These are phyloP conservation scores for Aurelia aurita complex sp. Pacific DNA, from an alignment of 30 jellyfish, hydroid and myxozoan species.

Conservation along the genomic window DNA sequence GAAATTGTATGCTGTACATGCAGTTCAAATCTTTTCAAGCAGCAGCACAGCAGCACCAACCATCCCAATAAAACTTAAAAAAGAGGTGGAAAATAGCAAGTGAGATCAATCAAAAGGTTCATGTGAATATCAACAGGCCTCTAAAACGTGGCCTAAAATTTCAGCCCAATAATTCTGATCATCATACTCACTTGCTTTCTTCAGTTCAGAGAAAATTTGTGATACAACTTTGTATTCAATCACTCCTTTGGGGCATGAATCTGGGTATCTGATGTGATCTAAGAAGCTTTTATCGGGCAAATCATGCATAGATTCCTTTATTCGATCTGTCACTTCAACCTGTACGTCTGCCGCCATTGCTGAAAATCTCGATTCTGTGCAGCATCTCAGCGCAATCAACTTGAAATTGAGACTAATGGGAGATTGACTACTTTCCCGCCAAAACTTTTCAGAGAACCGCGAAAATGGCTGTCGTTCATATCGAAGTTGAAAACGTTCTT, in stretches of 20 bases:
- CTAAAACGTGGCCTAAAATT: too few species aligned
- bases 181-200: slow-evolving; percentile 13
- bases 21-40: too few species aligned
- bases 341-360: slow-evolving; percentile 47
- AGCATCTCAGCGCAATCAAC: too few species aligned
- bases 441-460: neutral
- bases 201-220: neutral
- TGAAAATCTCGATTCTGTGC: neutral
- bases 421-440: slow-evolving; percentile 35
- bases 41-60: too few species aligned
- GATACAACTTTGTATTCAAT: slow-evolving; percentile 34
- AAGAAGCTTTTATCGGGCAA: neutral
- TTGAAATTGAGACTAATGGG: too few species aligned
- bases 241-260: slow-evolving; percentile 8
- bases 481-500: slow-evolving; percentile 56
- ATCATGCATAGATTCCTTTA: slow-evolving; percentile 2
- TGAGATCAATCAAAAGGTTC: too few species aligned
- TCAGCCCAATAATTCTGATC: neutral
- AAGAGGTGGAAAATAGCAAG: too few species aligned
- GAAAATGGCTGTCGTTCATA: slow-evolving; percentile 17
- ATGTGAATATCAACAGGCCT: too few species aligned
- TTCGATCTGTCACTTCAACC: slow-evolving; percentile 17
- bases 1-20: too few species aligned
- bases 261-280: slow-evolving; percentile 2
- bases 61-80: too few species aligned